These are phyloP conservation scores for Helleia helle DNA, from an alignment of 2,888 invertebrate species.

Conservation along the genomic window DNA sequence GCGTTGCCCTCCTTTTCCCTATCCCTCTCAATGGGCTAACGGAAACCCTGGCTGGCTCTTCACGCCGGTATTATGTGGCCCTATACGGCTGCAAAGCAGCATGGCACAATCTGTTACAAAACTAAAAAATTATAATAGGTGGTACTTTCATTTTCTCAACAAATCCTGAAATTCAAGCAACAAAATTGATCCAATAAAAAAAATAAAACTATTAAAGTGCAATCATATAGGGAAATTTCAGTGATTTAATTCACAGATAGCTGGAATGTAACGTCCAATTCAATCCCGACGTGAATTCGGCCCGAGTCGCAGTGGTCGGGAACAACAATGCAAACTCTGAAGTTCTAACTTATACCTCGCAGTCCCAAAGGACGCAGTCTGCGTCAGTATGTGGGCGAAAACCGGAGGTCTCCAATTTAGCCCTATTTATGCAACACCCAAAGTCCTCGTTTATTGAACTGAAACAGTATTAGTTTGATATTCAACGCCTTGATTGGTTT, in stretches of 20 bases:
- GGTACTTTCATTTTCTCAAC: too few species aligned
- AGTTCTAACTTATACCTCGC: constrained; percentile 51
- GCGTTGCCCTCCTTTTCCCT: too few species aligned
- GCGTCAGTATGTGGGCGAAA: constrained; percentile 37
- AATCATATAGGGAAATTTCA: constrained; percentile 24
- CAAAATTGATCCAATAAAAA: neutral
- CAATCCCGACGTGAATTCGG: constrained; percentile 48
- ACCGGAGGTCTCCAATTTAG: constrained; percentile 47
- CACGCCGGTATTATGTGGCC: too few species aligned
- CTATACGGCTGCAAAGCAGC: too few species aligned
- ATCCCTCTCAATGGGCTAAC: too few species aligned
- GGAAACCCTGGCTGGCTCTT: too few species aligned
- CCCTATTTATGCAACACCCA: constrained; percentile 53
- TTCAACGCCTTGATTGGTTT: constrained; percentile 25
- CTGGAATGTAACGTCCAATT: constrained; percentile 44
- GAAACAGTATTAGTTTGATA: constrained; percentile 21
- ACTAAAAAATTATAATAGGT: too few species aligned
- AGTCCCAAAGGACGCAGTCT: constrained; percentile 38
- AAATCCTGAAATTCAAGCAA: too few species aligned
- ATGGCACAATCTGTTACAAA: too few species aligned
- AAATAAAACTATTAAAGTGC: constrained; percentile 12
- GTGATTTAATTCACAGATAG: constrained; percentile 41
- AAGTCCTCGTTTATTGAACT: constrained; percentile 30
- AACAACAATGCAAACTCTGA: constrained; percentile 50
- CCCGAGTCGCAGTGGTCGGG: constrained; percentile 37